phyloP scores from a whole-genome alignment of 2,113 vertebrate species.

The Stegastes partitus region DNA sequence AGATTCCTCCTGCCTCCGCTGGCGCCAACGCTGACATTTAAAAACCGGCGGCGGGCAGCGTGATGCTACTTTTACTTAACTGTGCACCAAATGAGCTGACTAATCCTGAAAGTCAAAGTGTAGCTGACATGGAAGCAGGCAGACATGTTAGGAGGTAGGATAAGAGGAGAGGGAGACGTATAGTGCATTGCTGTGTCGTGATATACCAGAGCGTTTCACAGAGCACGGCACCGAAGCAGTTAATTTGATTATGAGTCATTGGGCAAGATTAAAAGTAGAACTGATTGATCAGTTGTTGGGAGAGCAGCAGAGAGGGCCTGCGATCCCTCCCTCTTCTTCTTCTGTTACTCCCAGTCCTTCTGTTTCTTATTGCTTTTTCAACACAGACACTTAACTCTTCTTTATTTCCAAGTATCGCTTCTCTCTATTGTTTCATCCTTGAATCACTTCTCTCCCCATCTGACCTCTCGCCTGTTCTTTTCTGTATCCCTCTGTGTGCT shows the following conservation, averaged over 20 bases:
- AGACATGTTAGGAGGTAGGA: background rate
- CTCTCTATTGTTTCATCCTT: conserved; percentile 12
- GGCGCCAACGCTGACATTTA: conserved; percentile 43
- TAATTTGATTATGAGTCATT: conserved; percentile 81
- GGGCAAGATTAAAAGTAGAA: conserved; percentile 81
- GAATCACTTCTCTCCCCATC: background rate
- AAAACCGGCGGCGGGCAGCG: conserved; percentile 13
- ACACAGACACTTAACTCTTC: background rate
- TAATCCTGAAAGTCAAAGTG: conserved; percentile 21
- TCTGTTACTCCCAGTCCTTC: background rate
- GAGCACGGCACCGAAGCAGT: conserved; percentile 31
- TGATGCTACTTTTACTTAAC: conserved; percentile 25
- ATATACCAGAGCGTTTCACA: conserved; percentile 4
- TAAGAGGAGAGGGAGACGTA: background rate
- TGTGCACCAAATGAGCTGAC: conserved; percentile 31
- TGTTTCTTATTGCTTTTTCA: conserved; percentile 26
- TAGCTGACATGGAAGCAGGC: conserved; percentile 15
- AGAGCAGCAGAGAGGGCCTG: conserved; percentile 35
- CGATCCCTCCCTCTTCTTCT: background rate
- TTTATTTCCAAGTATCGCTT: conserved; percentile 6
- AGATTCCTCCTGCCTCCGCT: conserved; percentile 19
- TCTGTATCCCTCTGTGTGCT: background rate
- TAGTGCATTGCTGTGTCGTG: background rate
- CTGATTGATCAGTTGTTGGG: conserved; percentile 77
- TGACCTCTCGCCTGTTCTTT: background rate